These are phyloP conservation scores for Diarsia mendica DNA, from an alignment of 2,888 invertebrate species.

Conservation along the genomic window DNA sequence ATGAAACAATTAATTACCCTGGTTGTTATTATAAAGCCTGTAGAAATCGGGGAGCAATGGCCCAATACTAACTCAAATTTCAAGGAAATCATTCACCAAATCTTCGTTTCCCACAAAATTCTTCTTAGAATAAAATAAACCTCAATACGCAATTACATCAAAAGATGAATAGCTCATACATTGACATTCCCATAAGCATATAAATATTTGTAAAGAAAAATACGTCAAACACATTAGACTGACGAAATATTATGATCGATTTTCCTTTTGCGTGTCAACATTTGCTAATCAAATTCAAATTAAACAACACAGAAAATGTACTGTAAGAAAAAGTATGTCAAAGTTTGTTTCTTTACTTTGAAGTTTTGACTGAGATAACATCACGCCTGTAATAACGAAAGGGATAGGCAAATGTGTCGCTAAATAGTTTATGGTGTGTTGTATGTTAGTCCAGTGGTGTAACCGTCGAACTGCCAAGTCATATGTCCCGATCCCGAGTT, in stretches of 20 bases:
- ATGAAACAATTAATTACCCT: no score
- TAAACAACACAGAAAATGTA: slow-evolving; percentile 30
- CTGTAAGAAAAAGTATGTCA: neutral
- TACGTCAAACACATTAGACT: slow-evolving; percentile 43
- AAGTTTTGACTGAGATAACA: neutral
- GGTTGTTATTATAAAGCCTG: no score
- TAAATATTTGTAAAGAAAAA: slow-evolving; percentile 21
- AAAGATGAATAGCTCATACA: slow-evolving; percentile 29
- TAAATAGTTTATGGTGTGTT: neutral
- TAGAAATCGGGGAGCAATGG: no score
- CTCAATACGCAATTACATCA: slow-evolving; percentile 30
- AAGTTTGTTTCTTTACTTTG: slow-evolving; percentile 18
- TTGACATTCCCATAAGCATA: slow-evolving; percentile 14
- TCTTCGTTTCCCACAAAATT: neutral
- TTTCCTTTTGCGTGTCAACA: slow-evolving; percentile 53
- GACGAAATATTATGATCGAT: slow-evolving; percentile 56
- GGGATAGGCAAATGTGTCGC: neutral
- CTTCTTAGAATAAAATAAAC: slow-evolving; percentile 8
- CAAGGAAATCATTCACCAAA: no score
- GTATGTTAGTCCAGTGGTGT: no score
- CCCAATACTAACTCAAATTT: no score
- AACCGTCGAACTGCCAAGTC: no score
- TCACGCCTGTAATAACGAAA: neutral
- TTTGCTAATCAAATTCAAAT: slow-evolving; percentile 54
- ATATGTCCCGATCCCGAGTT: no score